Evolutionary conservation across 2,888 invertebrate genomes (phyloP), one percentile per base, ranked within the genome.

Genomic region (Ectemnius cavifrons): DNA sequence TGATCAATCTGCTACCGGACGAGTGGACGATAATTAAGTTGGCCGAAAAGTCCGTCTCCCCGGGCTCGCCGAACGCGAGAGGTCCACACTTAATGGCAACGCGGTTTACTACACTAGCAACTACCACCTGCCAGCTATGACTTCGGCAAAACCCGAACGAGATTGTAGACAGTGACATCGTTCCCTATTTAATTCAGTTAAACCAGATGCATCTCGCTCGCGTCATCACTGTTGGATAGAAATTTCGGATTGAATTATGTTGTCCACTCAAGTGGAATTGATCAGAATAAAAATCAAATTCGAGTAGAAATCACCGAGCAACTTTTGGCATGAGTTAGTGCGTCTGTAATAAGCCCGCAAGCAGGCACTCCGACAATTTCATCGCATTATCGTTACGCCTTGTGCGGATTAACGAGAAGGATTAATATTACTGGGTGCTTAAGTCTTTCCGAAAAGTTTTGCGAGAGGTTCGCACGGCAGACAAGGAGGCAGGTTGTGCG

Each of bases 1-100:
- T 82, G 85, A 84, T 84, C 81, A 84, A 82, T 82, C 81, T 73
- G 74, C 73, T 78, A 11, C 37, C 8, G 8, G 77, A 77, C 74
- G 77, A 82, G 80, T 75, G 73, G 67, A 67, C 71, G 79, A 84
- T 84, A 84, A 84, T 84, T 85, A 80, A 80, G 82, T 84, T 85
- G 79, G 74, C 78, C 77, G 82, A 75, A 84, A 84, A 83, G 83
- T 85, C 81, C 79, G 79, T 79, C 82, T 78, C 23, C 3, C 23
- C 23, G 23, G 23, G 23, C 23, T 23, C 66, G 68, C 65, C 66
- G 69, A 71, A 73, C 56, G 62, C 71, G 75, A 52, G 71, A 64
- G 72, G 68, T 74, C 70, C 67, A 70, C 68, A 63, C 73, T 75
- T 83, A 78, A 81, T 79, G 80, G 73, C 64, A 75, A 37, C 37